A percentile compares a stretch with the other conserved stretches of the same genome.
Conservation (phyloP, 2,888 invertebrate genomes). For the Heteromyza rotundicornis region DNA sequence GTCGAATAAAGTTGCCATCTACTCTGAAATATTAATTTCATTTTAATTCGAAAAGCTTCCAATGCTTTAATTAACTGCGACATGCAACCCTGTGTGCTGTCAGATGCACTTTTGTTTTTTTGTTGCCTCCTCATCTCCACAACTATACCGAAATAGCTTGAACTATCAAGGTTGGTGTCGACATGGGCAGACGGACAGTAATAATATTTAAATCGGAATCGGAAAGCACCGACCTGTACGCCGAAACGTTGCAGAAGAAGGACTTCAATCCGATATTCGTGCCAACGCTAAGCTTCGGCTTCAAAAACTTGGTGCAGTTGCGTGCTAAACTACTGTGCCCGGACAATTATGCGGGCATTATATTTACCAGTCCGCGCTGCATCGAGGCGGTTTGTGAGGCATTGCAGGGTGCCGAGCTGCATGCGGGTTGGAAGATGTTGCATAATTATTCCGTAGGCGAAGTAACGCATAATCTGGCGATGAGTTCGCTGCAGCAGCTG, state of each 20-base stretch:
- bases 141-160: neutral
- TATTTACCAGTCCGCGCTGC: conserved; percentile 68
- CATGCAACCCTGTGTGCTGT: neutral
- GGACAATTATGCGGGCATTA: conserved; percentile 64
- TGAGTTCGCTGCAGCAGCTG: conserved; percentile 61
- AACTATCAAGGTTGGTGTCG: neutral
- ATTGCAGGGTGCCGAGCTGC: conserved; percentile 58
- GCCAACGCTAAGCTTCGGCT: conserved; percentile 65
- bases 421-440: conserved; percentile 62
- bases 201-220: conserved; percentile 62
- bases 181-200: conserved; percentile 38
- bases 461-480: conserved; percentile 64
- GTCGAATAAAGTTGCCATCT: too few relatives aligned
- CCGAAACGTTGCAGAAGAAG: conserved; percentile 59
- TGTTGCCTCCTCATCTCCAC: too few relatives aligned
- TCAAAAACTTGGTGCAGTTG: conserved; percentile 63
- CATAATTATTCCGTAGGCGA: conserved; percentile 66
- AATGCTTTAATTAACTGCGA: neutral
- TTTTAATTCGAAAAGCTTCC: too few relatives aligned
- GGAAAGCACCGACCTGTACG: conserved; percentile 63
- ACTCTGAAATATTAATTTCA: too few relatives aligned
- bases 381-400: conserved; percentile 64
- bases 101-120: neutral
- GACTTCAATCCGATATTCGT: conserved; percentile 64
- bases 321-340: conserved; percentile 61